Evolutionary conservation across 2,888 invertebrate genomes (phyloP).

Genomic region (Exocentrus adspersus): DNA sequence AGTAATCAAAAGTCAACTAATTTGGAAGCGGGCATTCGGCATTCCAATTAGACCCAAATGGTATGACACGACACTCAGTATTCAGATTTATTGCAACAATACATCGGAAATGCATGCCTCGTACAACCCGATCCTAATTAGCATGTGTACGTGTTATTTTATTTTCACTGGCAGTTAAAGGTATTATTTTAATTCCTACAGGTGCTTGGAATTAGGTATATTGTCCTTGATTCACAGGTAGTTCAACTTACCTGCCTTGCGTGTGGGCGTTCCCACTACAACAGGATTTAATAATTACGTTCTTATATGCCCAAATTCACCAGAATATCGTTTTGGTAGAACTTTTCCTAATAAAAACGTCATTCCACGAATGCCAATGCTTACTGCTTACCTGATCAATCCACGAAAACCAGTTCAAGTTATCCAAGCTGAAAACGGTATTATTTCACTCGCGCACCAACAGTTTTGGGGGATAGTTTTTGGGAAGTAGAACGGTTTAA

Average conservation of each 20-base stretch:
- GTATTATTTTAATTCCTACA: conserved; percentile 48
- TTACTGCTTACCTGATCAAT: conserved; percentile 29
- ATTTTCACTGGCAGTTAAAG: neutral
- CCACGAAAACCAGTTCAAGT: conserved; percentile 3
- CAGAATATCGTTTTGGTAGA: conserved; percentile 20
- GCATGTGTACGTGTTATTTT: conserved; percentile 25
- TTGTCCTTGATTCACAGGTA: conserved; percentile 50
- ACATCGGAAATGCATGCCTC: conserved; percentile 8
- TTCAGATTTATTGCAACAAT: neutral
- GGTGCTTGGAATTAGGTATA: conserved; percentile 50
- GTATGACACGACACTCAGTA: neutral
- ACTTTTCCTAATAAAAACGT: conserved; percentile 33
- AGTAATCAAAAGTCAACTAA: neutral
- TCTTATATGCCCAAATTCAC: neutral
- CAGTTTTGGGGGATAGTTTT: conserved; percentile 8
- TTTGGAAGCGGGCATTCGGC: neutral
- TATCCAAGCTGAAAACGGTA: conserved; percentile 16
- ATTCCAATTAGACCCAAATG: neutral
- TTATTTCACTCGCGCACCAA: conserved; percentile 14
- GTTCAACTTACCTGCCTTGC: conserved; percentile 48
- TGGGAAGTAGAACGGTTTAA: neutral
- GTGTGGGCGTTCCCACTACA: conserved; percentile 44
- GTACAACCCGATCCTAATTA: neutral
- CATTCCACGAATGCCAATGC: conserved; percentile 26
- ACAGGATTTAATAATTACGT: conserved; percentile 34